Percentiles rank a stretch among this genome's conserved stretches.
Conservation (phyloP, 2,113 vertebrate species). For the Leptocoma aspasia region DNA sequence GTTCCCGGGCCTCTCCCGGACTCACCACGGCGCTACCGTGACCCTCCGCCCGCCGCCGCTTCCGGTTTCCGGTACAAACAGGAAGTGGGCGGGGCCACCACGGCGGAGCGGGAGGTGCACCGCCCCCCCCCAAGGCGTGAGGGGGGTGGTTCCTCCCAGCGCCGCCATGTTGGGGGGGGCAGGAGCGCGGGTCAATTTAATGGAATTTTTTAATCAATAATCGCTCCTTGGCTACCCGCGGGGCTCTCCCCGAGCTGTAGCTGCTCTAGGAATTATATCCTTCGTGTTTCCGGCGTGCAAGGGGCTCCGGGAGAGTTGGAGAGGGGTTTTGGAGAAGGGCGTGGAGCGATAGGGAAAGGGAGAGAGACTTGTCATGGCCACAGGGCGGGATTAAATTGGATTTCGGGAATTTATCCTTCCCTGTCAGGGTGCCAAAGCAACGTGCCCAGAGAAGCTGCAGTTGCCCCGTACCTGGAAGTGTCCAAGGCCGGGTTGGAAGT, state of each 20-base stretch:
- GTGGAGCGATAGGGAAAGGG: background rate
- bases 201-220: background rate
- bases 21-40: background rate
- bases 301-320: background rate
- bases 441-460: no score
- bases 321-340: background rate
- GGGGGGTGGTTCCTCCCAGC: background rate
- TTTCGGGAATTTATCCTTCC: background rate
- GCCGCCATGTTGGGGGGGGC: background rate
- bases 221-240: background rate
- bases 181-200: background rate
- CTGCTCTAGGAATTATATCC: background rate
- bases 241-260: background rate
- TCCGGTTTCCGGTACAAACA: rapidly evolving
- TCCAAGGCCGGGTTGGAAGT: background rate
- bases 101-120: rapidly evolving
- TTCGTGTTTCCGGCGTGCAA: background rate
- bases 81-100: rapidly evolving
- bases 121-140: rapidly evolving
- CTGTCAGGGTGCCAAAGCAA: background rate
- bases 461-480: background rate
- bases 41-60: background rate
- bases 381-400: background rate
- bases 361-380: background rate
- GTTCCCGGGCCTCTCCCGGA: background rate